Conservation (phyloP, 1,140 invertebrate species). For the Sycophaga agraensis region DNA sequence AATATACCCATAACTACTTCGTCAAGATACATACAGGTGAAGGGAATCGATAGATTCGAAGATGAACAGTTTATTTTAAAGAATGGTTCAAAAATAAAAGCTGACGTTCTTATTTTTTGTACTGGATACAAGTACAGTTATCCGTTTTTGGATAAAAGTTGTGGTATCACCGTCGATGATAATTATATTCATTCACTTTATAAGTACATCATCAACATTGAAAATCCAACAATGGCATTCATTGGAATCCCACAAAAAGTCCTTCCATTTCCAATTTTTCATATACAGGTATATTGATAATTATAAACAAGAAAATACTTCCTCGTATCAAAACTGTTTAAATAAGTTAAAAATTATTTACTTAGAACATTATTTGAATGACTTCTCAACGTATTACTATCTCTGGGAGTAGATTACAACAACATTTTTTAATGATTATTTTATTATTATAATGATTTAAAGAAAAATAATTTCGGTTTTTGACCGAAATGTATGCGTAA, state of each 20-base stretch:
- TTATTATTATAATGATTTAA: too few species aligned
- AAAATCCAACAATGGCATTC: slow-evolving; percentile 71
- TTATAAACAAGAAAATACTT: too few species aligned
- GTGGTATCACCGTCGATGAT: slow-evolving; percentile 62
- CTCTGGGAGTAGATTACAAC: too few species aligned
- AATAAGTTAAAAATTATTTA: too few species aligned
- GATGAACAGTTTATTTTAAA: slow-evolving; percentile 33
- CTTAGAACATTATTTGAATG: too few species aligned
- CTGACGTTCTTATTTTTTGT: slow-evolving; percentile 41
- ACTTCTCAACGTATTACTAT: too few species aligned
- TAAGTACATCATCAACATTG: slow-evolving; percentile 72
- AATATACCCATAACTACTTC: too few species aligned
- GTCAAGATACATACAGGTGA: slow-evolving; percentile 36
- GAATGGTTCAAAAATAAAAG: slow-evolving; percentile 29
- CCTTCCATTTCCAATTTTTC: slow-evolving; percentile 70
- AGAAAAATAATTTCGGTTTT: too few species aligned
- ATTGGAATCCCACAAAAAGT: slow-evolving; percentile 67
- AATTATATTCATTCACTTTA: slow-evolving; percentile 72
- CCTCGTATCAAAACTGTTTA: too few species aligned
- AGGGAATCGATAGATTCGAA: slow-evolving; percentile 38
- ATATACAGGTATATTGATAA: slow-evolving; percentile 74
- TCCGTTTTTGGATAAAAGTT: slow-evolving; percentile 66
- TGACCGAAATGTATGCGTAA: too few species aligned
- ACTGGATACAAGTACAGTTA: slow-evolving; percentile 68
- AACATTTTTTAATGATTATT: too few species aligned